Conservation (phyloP, 2,888 invertebrate genomes). For the Thalpophila matura region DNA sequence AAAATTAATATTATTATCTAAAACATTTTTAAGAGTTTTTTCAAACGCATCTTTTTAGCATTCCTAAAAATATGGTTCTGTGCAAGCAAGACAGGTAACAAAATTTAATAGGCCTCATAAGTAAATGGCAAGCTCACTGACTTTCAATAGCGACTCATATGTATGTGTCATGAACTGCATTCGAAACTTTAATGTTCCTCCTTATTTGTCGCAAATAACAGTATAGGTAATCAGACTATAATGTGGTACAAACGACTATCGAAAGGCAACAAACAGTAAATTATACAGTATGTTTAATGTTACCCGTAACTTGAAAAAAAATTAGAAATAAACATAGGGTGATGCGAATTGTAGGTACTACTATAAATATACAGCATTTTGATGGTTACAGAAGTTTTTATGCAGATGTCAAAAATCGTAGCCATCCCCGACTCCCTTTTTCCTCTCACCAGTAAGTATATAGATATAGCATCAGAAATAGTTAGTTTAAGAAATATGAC, state of each 20-base stretch:
- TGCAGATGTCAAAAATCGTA: too few species aligned
- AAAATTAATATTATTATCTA: too few species aligned
- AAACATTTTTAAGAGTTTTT: too few species aligned
- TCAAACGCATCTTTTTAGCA: too few species aligned
- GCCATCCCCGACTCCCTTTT: too few species aligned
- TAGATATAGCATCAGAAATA: not conserved
- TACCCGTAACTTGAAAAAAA: conserved; percentile 9
- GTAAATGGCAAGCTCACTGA: not conserved
- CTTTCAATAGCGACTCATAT: not conserved
- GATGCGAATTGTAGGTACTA: not conserved
- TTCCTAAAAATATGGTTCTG: too few species aligned
- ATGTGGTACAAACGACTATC: conserved; percentile 19
- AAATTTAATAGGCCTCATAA: too few species aligned
- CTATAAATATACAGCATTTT: not conserved
- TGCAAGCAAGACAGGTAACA: too few species aligned
- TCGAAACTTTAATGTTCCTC: conserved; percentile 9
- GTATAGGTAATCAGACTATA: conserved; percentile 6
- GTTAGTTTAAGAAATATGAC: not conserved
- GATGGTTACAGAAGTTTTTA: too few species aligned
- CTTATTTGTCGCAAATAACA: conserved; percentile 28
- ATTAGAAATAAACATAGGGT: not conserved
- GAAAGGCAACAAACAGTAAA: conserved; percentile 24
- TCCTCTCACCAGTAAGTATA: not conserved
- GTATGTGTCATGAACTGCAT: conserved; percentile 12
- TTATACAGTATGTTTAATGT: conserved; percentile 21